Base-by-base conservation (phyloP, 1,140 invertebrate genomes). In the Drosophila punjabiensis region DNA sequence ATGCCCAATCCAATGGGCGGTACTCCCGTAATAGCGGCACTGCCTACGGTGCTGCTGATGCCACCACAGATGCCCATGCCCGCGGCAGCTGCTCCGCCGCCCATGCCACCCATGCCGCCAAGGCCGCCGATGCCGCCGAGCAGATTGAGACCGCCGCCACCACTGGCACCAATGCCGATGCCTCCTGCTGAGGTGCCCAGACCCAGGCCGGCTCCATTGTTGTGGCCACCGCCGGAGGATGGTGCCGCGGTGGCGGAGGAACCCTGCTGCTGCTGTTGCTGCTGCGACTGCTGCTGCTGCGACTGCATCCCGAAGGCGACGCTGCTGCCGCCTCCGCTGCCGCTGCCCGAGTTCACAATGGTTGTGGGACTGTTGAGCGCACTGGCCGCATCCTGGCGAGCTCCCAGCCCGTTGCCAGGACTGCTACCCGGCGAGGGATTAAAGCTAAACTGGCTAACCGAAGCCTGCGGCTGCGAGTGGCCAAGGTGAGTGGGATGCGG, bases 11-110 rank as follows among this genome's bases (percentile, higher is more conserved):
- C 92, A 53, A 93, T 90, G 28, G 92, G 92, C 30, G 92, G 92
- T 30, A 93, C 92, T 13, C 92, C 92, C 11, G 90, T 92, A 50
- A 93, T 93, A 48, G 92, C 92, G 16, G 92, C 92, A 53, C 90
- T 92, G n/a, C 92, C 92, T 52, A 93, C 92, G n/a, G 92, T 90
- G 56, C 82, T 92, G 76, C 92, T 92, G 20, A 93, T 93, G 35
- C 92, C 92, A 14, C 92, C 92, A 18, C 90, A 92, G 35, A 92
- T 92, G 47, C 92, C 92, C 85, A 91, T 90, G 4, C 87, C 85
- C 5, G 86, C 91, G 28, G 80, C 76, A 14, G 84, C 90, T 14
- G 85, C 81, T 30, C 81, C 68, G n/a, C 65, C 71, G 10, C 78
- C 78, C 64, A 70, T 66, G 14, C 59, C 69, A 32, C 83, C 78